These are phyloP conservation scores for Caenorhabditis japonica DNA, from an alignment of 2,888 invertebrate genomes.

Conservation along the genomic window DNA sequence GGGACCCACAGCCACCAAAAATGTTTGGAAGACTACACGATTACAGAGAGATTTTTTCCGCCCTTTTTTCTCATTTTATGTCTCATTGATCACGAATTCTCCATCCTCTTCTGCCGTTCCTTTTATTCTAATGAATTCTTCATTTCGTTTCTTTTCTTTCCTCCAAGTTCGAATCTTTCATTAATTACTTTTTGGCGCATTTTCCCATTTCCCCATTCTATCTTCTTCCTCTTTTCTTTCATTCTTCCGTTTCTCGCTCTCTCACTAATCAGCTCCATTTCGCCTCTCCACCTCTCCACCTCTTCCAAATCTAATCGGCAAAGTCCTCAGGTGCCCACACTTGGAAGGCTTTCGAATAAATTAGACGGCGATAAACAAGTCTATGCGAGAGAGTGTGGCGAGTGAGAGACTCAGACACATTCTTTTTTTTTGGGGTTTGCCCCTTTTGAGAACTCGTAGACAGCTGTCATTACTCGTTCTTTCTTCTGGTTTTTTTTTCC, in stretches of 20 bases:
- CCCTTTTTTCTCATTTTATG: slow-evolving; percentile 14
- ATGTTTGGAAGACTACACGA: neutral
- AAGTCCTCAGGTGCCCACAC: slow-evolving; percentile 9
- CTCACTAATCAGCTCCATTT: slow-evolving; percentile 36
- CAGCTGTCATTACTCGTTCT: slow-evolving; percentile 30
- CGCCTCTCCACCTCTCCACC: slow-evolving; percentile 7
- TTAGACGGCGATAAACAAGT: slow-evolving; percentile 27
- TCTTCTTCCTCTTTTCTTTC: neutral
- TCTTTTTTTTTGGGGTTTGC: slow-evolving; percentile 24
- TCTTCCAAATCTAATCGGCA: neutral
- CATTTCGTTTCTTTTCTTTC: slow-evolving; percentile 30
- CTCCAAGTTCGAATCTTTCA: slow-evolving; percentile 44
- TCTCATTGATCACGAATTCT: slow-evolving; percentile 18
- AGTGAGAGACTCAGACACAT: slow-evolving; percentile 16
- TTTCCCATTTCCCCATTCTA: slow-evolving; percentile 3
- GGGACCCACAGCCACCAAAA: neutral
- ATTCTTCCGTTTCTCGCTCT: slow-evolving; percentile 4
- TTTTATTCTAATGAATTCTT: slow-evolving; percentile 44
- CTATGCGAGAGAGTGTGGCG: slow-evolving; percentile 14
- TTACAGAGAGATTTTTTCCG: neutral
- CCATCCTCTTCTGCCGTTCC: slow-evolving; percentile 2
- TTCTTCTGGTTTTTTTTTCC: slow-evolving; percentile 10
- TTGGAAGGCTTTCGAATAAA: slow-evolving; percentile 29
- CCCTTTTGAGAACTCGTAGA: slow-evolving; percentile 19
- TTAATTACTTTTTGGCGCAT: slow-evolving; percentile 48